phyloP scores from a whole-genome alignment of 2,113 vertebrate genomes.

The Rostratula benghalensis region DNA sequence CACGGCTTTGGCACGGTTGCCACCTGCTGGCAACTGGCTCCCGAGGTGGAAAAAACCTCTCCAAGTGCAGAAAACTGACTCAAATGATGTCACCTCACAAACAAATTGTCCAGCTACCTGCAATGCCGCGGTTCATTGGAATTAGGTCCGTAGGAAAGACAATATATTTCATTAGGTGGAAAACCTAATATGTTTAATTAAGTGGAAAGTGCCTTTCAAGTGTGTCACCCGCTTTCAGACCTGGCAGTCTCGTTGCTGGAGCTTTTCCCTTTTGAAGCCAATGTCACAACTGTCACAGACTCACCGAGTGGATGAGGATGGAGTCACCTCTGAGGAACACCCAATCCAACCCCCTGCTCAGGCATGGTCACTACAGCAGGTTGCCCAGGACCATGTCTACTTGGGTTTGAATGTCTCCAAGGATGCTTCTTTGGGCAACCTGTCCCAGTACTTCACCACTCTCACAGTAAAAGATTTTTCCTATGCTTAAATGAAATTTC shows the following conservation, averaged over 20 bases:
- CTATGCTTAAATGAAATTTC: not conserved
- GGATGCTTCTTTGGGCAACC: accelerated
- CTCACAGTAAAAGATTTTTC: not conserved
- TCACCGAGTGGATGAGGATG: not conserved
- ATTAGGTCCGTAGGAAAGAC: not conserved
- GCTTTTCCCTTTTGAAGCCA: not conserved
- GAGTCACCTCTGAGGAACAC: not conserved
- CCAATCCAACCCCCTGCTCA: not conserved
- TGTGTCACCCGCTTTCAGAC: not conserved
- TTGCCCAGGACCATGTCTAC: not conserved
- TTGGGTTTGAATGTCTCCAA: not conserved
- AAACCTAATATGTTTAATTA: not conserved
- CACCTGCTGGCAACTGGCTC: slow-evolving; percentile 20
- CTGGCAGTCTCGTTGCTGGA: not conserved
- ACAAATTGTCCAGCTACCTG: not conserved
- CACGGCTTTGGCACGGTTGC: not conserved
- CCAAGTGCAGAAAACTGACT: not conserved
- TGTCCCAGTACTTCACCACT: not conserved
- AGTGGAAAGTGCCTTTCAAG: not conserved
- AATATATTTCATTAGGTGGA: not conserved
- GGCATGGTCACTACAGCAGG: not conserved
- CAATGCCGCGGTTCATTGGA: accelerated
- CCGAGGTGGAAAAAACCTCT: not conserved
- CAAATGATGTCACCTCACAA: not conserved
- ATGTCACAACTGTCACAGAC: not conserved